Percentiles rank a stretch among this genome's conserved stretches.
phyloP scores from a whole-genome alignment of 2,797 vertebrate species.

The Meriones psammophilus region DNA sequence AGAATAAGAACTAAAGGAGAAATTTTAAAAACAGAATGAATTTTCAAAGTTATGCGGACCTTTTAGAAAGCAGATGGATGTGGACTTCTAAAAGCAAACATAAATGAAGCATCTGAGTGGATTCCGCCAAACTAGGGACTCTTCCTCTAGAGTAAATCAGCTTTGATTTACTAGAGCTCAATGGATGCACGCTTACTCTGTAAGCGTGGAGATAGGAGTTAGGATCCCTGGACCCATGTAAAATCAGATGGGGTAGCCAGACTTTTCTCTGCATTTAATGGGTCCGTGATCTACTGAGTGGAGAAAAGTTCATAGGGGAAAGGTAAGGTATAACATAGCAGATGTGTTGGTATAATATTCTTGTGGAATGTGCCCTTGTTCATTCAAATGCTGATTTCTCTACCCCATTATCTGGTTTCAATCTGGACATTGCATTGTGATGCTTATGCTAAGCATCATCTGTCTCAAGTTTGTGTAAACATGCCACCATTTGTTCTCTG shows the following conservation, averaged over 20 bases:
- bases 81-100: constrained; percentile 13
- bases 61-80: constrained; percentile 15
- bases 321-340: not conserved
- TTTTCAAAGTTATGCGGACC: constrained; percentile 46
- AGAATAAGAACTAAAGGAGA: constrained; percentile 60
- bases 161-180: not conserved
- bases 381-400: too few species aligned
- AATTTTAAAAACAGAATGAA: not conserved
- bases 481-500: too few species aligned
- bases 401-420: too few species aligned
- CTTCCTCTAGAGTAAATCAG: not conserved
- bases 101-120: not conserved
- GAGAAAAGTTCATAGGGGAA: not conserved
- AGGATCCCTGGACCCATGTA: not conserved
- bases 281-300: not conserved
- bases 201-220: not conserved
- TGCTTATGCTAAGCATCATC: too few species aligned
- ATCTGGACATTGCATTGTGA: too few species aligned
- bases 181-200: not conserved
- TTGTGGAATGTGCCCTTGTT: too few species aligned
- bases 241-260: not conserved
- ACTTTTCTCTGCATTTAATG: not conserved
- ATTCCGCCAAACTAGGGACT: not conserved
- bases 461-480: too few species aligned
- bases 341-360: too few species aligned